Base-by-base conservation (phyloP, 2,113 vertebrate genomes). In the Ceyx cyanopectus region DNA sequence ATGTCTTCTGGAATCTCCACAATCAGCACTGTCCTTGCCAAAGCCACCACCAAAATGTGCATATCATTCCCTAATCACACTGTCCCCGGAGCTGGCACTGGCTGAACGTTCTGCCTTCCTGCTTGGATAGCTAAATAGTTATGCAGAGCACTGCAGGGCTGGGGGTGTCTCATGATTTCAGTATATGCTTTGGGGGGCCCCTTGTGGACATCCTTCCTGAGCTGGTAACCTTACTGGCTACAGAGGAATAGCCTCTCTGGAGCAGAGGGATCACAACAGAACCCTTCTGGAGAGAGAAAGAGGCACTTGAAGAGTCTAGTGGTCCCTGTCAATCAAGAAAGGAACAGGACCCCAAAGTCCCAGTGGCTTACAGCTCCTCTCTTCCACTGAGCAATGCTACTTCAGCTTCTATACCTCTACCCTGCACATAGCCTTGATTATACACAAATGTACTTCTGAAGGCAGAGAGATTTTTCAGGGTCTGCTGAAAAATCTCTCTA, bases 11-110 rank as follows among this genome's bases (percentile, higher is more conserved):
- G 63, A 96, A 94, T 69, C 50, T 89, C 70, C 18, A 6, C 32
- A 77, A 89, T 92, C 94, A 94, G 89, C 95, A 91, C 46, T 60
- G 60, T 58, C 80, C 81, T 76, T 95, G 94, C 86, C 95, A 96
- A 96, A 94, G 74, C 86, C 75, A 89, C 88, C 82, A 91, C 20
- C n/a, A 94, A 82, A 76, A 50, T 5, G 32, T 41, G 48, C 54
- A 46, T 8, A 1, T 81, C 14, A 12, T 80, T 95, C 40, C 62
- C 84, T 87, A 66, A 77, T 56, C 32, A 69, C 3, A 1, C 37
- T 75, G 37, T 73, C 24, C 43, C 62, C 66, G 48, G 85, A 73
- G 83, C 32, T 85, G 86, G 74, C 17, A 2, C 51, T 85, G 66
- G 29, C 57, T 81, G 30, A 20, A 8, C 32, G 37, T 78, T 72